Evolutionary conservation across 2,888 invertebrate genomes (phyloP).

Genomic region (Proisotoma minuta): DNA sequence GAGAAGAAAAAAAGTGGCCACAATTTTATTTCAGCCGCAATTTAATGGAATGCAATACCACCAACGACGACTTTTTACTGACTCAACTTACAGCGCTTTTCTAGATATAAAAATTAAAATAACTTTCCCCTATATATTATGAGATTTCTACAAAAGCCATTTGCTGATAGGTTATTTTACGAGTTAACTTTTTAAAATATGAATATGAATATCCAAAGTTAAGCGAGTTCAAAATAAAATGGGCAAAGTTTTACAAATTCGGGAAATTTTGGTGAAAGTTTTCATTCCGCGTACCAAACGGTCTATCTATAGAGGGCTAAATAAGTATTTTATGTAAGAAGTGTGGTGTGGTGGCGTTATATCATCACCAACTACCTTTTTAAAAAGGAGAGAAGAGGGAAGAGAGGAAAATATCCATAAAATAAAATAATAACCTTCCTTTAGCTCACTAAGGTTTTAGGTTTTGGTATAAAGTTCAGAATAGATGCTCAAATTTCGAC

Average conservation of each 20-base stretch:
- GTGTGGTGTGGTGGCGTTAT: too few relatives aligned
- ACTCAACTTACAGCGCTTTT: too few relatives aligned
- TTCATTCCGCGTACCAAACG: neutral
- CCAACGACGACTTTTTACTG: too few relatives aligned
- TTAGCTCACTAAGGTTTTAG: too few relatives aligned
- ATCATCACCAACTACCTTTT: neutral
- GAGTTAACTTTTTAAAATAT: constrained; percentile 3
- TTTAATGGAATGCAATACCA: too few relatives aligned
- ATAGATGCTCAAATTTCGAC: neutral
- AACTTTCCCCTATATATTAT: neutral
- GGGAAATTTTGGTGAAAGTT: neutral
- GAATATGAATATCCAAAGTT: neutral
- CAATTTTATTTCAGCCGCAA: too few relatives aligned
- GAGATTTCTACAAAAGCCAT: neutral
- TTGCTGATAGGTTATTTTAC: neutral
- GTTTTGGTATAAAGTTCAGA: neutral
- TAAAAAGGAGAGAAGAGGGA: neutral
- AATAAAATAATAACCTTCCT: constrained; percentile 1
- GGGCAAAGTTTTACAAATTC: constrained; percentile 2
- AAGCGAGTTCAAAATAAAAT: neutral
- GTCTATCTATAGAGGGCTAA: neutral
- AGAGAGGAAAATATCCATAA: neutral
- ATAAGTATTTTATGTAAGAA: neutral
- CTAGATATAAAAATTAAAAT: too few relatives aligned
- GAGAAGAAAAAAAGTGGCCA: too few relatives aligned